These are phyloP conservation scores for Carollia perspicillata DNA, from an alignment of 2,113 vertebrate genomes.

Conservation along the genomic window DNA sequence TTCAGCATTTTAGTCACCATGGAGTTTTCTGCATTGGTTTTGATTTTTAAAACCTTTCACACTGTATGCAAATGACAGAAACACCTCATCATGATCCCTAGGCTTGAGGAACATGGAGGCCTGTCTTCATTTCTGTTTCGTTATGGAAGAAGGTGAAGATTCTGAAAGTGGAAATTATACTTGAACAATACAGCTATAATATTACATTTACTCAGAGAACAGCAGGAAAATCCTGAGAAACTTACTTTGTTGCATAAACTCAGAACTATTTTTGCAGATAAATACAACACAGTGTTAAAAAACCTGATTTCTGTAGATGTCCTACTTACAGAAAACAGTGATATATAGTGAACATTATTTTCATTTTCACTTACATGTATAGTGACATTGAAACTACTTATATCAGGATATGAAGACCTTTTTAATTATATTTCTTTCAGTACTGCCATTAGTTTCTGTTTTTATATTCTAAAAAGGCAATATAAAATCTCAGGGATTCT, in stretches of 20 bases:
- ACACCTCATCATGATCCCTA: not conserved
- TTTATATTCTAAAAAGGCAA: not conserved
- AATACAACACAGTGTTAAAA: not conserved
- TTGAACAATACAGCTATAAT: not conserved
- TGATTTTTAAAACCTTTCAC: not conserved
- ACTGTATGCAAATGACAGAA: not conserved
- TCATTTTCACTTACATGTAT: not conserved
- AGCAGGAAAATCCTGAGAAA: not conserved
- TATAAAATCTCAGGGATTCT: not conserved
- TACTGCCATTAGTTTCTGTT: not conserved
- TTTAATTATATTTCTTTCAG: not conserved
- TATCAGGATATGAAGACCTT: not conserved
- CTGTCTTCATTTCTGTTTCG: not conserved
- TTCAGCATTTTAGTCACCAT: not conserved
- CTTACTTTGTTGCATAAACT: not conserved
- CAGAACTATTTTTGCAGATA: not conserved
- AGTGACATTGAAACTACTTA: not conserved
- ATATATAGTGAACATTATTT: not conserved
- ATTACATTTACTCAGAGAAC: not conserved
- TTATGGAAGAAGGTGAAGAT: not conserved
- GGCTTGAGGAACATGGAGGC: fast-evolving
- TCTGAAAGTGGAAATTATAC: not conserved
- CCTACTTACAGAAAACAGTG: not conserved
- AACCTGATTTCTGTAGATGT: not conserved
- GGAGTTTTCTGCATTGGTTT: not conserved